Base-by-base conservation (phyloP, 2,888 invertebrate species). In the Cephus sareptanus region DNA sequence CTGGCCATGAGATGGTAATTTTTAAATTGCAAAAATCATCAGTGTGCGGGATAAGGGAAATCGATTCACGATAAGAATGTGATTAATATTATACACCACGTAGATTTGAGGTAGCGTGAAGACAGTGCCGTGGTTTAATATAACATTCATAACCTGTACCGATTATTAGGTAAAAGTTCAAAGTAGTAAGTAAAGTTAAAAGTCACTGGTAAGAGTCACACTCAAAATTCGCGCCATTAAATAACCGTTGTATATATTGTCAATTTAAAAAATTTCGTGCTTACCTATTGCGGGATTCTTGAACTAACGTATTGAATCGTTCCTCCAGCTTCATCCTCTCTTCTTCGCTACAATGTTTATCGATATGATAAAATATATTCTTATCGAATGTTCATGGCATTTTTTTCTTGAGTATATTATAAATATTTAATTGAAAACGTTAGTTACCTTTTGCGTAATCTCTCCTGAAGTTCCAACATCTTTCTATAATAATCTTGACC, bases 391-490 rank as follows among this genome's bases (percentile, higher is more conserved):
- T 73, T 30, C 23, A 13, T n/a, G 15, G 2, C 1, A 33, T 37
- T 34, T 56, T 15, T 71, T 71, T 33, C 23, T 71, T 30, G 2
- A 30, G 9, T 30, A 30, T 33, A 9, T 30, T 34, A 30, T 33
- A 12, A 33, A 34, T 6, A 40, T n/a, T 75, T 6, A 3, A 74
- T n/a, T 15, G 34, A 35, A 40, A 73, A 73, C 73, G 1, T 33
- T 15, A 69, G 35, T 85, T 81, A 87, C 91, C 91, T 91, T 79
- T 87, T 88, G 11, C 90, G 87, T 79, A 90, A 82, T 78, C 88
- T 90, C 77, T 90, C 89, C 77, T 91, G 91, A 40, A 91, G 81
- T 56, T 90, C 89, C 73, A 91, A 78, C 90, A 91, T 91, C 78
- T 85, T 89, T 81, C 86, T 89, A 78, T 90, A 90, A 79, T 89